Conservation (phyloP, 2,888 invertebrate genomes). For the Chrysomela aeneicollis region DNA sequence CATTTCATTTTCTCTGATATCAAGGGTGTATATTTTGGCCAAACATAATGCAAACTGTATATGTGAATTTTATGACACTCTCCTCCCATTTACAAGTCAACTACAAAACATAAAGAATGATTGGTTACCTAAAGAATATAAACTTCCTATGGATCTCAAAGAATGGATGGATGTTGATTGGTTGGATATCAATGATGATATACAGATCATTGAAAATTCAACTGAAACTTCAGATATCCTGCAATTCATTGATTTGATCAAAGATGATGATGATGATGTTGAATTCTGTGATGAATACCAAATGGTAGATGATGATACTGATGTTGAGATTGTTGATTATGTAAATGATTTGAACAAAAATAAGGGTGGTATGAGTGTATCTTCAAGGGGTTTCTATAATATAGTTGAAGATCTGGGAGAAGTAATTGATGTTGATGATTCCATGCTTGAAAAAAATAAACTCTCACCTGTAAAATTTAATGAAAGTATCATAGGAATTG, state of each 20-base stretch:
- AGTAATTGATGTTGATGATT: conserved; percentile 25
- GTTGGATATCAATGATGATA: conserved; percentile 52
- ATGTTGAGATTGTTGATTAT: conserved; percentile 4
- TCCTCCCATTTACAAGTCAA: conserved; percentile 53
- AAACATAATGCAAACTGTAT: conserved; percentile 55
- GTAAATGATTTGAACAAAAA: conserved; percentile 7
- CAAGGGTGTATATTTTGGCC: conserved; percentile 61
- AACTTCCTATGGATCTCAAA: conserved; percentile 58
- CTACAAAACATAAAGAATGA: conserved; percentile 53
- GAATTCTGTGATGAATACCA: conserved; percentile 50
- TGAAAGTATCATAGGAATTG: not conserved
- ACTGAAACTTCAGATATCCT: conserved; percentile 36
- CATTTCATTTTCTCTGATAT: conserved; percentile 58
- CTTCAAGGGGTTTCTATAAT: conserved; percentile 12
- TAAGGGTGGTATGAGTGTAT: conserved; percentile 6
- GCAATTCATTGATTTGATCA: conserved; percentile 45
- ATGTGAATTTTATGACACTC: conserved; percentile 59
- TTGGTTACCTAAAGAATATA: conserved; percentile 60
- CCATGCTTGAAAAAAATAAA: not conserved
- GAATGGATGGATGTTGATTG: conserved; percentile 59
- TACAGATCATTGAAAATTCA: conserved; percentile 43
- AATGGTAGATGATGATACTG: conserved; percentile 39
- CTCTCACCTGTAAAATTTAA: not conserved
- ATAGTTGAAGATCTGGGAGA: conserved; percentile 35
- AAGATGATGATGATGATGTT: conserved; percentile 48